phyloP scores from a whole-genome alignment of 2,113 vertebrate genomes.

The Noctilio leporinus region DNA sequence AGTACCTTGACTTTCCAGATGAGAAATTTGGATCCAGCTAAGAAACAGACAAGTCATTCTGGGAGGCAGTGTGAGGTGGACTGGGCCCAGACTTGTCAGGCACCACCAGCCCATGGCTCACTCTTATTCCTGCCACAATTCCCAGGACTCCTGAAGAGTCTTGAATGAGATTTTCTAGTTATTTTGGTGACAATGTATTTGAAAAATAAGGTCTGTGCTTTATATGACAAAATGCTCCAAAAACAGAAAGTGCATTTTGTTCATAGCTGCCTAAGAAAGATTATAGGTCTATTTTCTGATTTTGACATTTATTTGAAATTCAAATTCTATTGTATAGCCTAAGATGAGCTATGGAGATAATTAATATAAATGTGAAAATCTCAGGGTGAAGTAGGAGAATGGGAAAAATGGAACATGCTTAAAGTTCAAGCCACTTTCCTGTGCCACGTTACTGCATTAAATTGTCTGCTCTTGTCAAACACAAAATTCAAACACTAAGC shows the following conservation, averaged over 20 bases:
- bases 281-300: slow-evolving; percentile 11
- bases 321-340: slow-evolving; percentile 44
- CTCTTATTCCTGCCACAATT: neutral
- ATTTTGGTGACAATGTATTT: neutral
- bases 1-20: neutral
- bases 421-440: slow-evolving; percentile 60
- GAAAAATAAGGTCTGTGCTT: neutral
- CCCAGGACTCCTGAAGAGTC: neutral
- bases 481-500: slow-evolving; percentile 51
- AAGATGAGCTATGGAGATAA: slow-evolving; percentile 51
- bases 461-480: slow-evolving; percentile 64
- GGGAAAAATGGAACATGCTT: slow-evolving; percentile 43
- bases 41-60: too few relatives aligned
- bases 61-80: rapidly evolving
- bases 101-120: rapidly evolving
- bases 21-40: neutral
- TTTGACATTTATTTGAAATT: slow-evolving; percentile 65
- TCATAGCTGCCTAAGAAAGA: slow-evolving; percentile 18
- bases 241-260: slow-evolving; percentile 7
- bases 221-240: slow-evolving; percentile 16
- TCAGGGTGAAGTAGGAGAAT: slow-evolving; percentile 2
- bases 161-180: neutral
- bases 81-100: rapidly evolving
- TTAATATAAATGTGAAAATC: slow-evolving; percentile 64
- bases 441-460: slow-evolving; percentile 50